Percentiles rank a stretch among this genome's conserved stretches.
These are phyloP conservation scores for Tipula unca DNA, from an alignment of 2,888 invertebrate species.

Conservation along the genomic window DNA sequence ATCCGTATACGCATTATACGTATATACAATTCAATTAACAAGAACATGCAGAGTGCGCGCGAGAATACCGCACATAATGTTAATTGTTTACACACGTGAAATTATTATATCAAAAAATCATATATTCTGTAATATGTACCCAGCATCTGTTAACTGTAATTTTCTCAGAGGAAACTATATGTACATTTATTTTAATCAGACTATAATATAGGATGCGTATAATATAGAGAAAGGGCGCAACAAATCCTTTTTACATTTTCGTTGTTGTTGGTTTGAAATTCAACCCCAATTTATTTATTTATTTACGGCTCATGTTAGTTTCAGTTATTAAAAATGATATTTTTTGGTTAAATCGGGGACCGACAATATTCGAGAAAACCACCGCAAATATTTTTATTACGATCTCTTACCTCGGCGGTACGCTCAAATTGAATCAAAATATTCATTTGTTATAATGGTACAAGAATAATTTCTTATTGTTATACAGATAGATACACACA, in stretches of 20 bases:
- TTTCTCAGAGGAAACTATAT: background rate
- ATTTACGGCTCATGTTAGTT: background rate
- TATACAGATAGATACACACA: background rate
- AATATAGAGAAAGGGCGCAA: background rate
- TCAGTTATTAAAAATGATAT: background rate
- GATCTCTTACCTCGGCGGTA: background rate
- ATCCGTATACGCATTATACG: too few species aligned
- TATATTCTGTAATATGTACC: background rate
- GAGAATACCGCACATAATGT: background rate
- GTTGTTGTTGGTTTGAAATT: background rate
- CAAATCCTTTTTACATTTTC: background rate
- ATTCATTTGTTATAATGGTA: background rate
- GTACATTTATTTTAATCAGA: background rate
- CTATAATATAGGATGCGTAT: background rate
- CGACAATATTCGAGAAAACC: background rate
- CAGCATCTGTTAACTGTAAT: background rate
- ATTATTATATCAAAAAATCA: background rate
- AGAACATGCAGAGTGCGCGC: background rate
- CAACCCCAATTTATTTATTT: background rate
- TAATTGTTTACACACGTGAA: conserved; percentile 14
- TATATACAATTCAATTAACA: background rate
- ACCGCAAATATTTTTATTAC: background rate
- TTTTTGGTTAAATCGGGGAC: background rate
- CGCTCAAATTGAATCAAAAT: background rate
- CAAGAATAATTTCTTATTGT: conserved; percentile 14